Evolutionary conservation across 2,888 invertebrate genomes (phyloP).

Genomic region (Dicyrtomina minuta): DNA sequence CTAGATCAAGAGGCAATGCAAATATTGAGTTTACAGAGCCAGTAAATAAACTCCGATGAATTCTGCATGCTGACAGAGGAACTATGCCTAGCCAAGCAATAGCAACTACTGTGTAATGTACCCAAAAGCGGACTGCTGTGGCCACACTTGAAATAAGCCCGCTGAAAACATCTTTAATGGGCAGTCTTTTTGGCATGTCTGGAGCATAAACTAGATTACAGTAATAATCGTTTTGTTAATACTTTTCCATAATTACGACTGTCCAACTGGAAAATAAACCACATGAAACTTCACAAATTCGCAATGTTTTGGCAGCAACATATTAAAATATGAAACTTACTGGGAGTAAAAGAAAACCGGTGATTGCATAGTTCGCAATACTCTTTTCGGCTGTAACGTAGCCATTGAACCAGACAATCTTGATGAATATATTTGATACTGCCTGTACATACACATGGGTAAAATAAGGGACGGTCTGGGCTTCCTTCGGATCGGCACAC

Average conservation of each 20-base stretch:
- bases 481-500: constrained; percentile 95
- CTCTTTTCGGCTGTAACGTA: constrained; percentile 97
- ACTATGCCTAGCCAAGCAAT: constrained; percentile 97
- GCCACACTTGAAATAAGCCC: constrained; percentile 86
- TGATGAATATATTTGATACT: constrained; percentile 99
- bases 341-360: constrained; percentile 96
- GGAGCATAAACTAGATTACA: constrained; percentile 81
- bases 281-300: not conserved
- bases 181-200: constrained; percentile 97
- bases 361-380: constrained; percentile 98
- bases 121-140: constrained; percentile 92
- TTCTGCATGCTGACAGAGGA: constrained; percentile 92
- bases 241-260: not conserved
- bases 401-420: constrained; percentile 98
- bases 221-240: constrained; percentile 26
- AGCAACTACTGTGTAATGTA: constrained; percentile 95
- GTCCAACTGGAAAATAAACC: not conserved
- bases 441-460: constrained; percentile 98
- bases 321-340: constrained; percentile 56
- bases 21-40: constrained; percentile 78
- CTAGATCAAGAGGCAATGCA: constrained; percentile 84
- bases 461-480: constrained; percentile 88
- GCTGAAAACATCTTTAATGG: constrained; percentile 85
- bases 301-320: not conserved
- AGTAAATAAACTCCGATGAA: constrained; percentile 88